Evolutionary conservation across 2,113 vertebrate genomes (phyloP).

Genomic region (Notothenia rossii): DNA sequence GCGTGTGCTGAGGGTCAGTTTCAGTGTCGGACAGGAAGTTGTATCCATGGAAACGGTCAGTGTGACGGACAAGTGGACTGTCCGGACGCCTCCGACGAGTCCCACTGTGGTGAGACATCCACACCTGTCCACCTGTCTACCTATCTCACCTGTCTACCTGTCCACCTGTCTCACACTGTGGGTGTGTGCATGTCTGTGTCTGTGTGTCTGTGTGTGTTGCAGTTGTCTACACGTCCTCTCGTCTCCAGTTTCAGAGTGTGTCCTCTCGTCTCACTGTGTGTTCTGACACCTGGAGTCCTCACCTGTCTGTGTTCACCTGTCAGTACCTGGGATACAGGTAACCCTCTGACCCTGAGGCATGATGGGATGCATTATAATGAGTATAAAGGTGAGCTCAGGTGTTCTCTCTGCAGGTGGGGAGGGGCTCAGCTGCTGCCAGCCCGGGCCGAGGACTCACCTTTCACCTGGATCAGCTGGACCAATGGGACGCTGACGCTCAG

Average conservation of each 20-base stretch:
- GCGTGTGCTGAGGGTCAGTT: conserved; percentile 83
- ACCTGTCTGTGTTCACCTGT: conserved; percentile 86
- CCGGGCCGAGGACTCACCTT: conserved; percentile 77
- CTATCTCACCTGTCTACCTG: too few relatives aligned
- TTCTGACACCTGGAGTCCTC: conserved; percentile 82
- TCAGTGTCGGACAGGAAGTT: conserved; percentile 87
- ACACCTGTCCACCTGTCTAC: background rate
- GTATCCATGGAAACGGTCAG: conserved; percentile 80
- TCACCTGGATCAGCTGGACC: conserved; percentile 75
- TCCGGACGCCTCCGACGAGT: conserved; percentile 90
- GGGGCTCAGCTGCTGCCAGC: conserved; percentile 59
- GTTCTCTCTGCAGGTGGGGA: conserved; percentile 74
- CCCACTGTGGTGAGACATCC: conserved; percentile 86
- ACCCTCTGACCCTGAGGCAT: background rate
- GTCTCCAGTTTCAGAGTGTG: conserved; percentile 61
- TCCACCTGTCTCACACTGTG: too few relatives aligned
- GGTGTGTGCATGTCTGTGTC: background rate
- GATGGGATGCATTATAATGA: too few relatives aligned
- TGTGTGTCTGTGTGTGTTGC: background rate
- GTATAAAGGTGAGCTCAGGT: background rate
- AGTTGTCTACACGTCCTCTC: conserved; percentile 58
- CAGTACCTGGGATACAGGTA: conserved; percentile 83
- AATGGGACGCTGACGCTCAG: conserved; percentile 77
- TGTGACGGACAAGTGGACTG: conserved; percentile 88
- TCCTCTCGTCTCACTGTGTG: conserved; percentile 69